A percentile compares a stretch with the other conserved stretches of the same genome.
phyloP scores from a whole-genome alignment of 2,797 vertebrate species.

The Heliangelus exortis region DNA sequence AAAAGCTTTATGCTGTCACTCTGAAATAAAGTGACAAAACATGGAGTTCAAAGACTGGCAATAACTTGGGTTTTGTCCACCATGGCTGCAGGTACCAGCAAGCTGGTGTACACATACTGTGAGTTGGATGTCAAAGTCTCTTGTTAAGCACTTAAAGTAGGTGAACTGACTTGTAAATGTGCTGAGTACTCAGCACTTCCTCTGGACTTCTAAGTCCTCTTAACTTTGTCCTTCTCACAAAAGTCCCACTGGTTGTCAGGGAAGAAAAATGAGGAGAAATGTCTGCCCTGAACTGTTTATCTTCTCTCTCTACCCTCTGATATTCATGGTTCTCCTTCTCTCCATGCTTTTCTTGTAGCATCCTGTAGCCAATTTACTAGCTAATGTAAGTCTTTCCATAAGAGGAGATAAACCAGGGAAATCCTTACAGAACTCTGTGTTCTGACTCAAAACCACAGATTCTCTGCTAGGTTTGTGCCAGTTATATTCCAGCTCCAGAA shows the following conservation, averaged over 20 bases:
- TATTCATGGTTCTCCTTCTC: neutral
- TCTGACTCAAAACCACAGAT: neutral
- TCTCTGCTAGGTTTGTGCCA: slow-evolving; percentile 4
- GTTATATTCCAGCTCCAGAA: neutral
- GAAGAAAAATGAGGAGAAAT: neutral
- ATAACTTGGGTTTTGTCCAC: neutral
- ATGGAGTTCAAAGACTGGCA: neutral
- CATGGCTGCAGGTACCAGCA: neutral
- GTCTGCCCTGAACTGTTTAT: neutral
- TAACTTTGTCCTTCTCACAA: slow-evolving; percentile 27
- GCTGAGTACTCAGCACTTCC: neutral
- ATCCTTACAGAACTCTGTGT: neutral
- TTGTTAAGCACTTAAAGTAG: neutral
- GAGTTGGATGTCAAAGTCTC: neutral
- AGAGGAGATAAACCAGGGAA: neutral
- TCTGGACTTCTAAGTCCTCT: slow-evolving; percentile 12
- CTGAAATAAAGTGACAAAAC: neutral
- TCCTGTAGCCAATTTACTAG: neutral
- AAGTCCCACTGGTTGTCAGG: neutral
- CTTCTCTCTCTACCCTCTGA: neutral
- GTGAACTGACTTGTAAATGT: neutral
- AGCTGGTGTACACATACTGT: neutral
- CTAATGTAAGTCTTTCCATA: neutral
- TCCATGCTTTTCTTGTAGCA: neutral
- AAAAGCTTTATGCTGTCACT: neutral